Evolutionary conservation across 2,797 vertebrate genomes (phyloP).

Genomic region (Sylvia borin): DNA sequence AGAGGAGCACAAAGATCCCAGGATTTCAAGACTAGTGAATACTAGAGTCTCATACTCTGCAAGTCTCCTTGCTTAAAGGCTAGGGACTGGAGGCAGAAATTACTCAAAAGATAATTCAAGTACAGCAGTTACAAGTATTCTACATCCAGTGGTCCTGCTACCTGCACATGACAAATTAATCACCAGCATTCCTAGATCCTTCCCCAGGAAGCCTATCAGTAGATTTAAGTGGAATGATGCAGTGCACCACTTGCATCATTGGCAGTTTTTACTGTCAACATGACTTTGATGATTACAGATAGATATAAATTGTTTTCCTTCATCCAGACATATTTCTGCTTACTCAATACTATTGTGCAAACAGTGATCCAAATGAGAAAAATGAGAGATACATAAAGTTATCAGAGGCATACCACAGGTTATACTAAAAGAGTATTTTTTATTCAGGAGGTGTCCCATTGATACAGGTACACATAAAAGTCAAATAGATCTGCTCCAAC

Average conservation of each 20-base stretch:
- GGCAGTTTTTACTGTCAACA: neutral
- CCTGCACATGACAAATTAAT: neutral
- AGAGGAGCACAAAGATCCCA: neutral
- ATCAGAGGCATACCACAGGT: rapidly evolving
- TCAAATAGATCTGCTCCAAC: neutral
- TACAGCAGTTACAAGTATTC: neutral
- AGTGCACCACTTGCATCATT: neutral
- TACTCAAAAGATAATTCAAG: neutral
- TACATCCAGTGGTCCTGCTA: neutral
- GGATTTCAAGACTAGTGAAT: neutral
- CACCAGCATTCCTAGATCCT: neutral
- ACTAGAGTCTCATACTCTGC: neutral
- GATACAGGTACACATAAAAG: neutral
- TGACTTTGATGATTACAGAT: neutral
- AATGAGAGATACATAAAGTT: neutral
- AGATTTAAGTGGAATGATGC: neutral
- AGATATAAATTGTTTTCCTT: neutral
- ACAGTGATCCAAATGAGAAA: neutral
- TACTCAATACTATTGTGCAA: neutral
- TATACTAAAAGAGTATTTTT: neutral
- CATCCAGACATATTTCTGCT: neutral
- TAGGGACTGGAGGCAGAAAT: neutral
- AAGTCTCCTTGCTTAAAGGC: neutral
- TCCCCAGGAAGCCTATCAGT: neutral
- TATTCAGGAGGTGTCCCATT: neutral